Evolutionary conservation across 2,113 vertebrate genomes (phyloP), one percentile per base, ranked within the genome.

Genomic region (Spilogale gracilis): DNA sequence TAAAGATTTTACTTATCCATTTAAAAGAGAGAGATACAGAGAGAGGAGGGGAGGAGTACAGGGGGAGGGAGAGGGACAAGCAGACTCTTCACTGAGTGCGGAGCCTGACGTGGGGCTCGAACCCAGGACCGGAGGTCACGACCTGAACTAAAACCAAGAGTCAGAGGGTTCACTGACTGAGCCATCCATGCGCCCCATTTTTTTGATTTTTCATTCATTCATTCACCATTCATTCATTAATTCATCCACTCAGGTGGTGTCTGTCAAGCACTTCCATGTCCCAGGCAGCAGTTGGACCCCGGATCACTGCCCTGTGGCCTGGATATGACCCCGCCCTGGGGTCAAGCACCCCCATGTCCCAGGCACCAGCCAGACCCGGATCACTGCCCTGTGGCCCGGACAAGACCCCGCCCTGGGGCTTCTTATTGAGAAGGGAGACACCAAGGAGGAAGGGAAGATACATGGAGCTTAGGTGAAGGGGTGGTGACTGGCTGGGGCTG

Each of bases 391-490:
- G n/a, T 1, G 25, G 58, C 8, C 3, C 2, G 9, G 30, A 23
- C 0, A 5, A 2, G 16, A 21, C 73, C 11, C 74, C 0, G 50
- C 20, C 50, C 23, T 9, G 32, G 54, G 5, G 5, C 5, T 14
- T 50, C 79, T 63, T 0, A 0, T 1, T 8, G 1, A 21, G 63
- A 5, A 18, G 38, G 58, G 20, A 48, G 25, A 16, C 67, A 4
- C 21, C 2, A 20, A 25, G 58, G 8, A n/a, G 25, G 48, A 60
- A 27, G 23, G 32, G 76, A 17, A 4, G 52, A 30, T 6, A 5
- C 8, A 18, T 0, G 2, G 25, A 9, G 0, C 7, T 2, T 2
- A 54, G 8, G 16, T 3, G 71, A 6, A 4, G 12, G 2, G 25
- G 10, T 4, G 4, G 67, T 0, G 1, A 25, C 43, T 10, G 8